Evolutionary conservation across 1,140 invertebrate genomes (phyloP).

Genomic region (Telenomus remus): DNA sequence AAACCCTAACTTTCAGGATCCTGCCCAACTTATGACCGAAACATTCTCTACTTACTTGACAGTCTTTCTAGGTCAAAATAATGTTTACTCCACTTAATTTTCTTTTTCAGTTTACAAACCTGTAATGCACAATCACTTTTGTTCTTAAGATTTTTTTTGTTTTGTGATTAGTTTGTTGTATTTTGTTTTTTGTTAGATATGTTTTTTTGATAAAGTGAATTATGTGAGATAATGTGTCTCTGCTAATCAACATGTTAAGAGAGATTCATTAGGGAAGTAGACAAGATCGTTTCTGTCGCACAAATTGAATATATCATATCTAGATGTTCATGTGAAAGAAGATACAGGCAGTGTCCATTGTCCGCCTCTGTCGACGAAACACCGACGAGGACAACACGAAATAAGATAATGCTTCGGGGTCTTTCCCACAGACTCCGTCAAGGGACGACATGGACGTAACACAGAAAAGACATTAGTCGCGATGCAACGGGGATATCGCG

Average conservation of each 20-base stretch:
- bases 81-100: too few relatives aligned
- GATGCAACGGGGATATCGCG: slow-evolving; percentile 58
- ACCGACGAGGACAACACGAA: slow-evolving; percentile 60
- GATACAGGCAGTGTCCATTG: slow-evolving; percentile 51
- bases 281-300: slow-evolving; percentile 6
- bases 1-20: slow-evolving; percentile 34
- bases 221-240: too few relatives aligned
- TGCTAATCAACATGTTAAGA: too few relatives aligned
- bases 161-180: too few relatives aligned
- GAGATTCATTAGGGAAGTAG: too few relatives aligned
- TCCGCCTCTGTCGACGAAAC: slow-evolving; percentile 61
- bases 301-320: slow-evolving; percentile 45
- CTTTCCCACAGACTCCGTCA: slow-evolving; percentile 57
- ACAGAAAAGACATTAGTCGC: slow-evolving; percentile 74
- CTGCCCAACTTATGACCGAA: slow-evolving; percentile 25
- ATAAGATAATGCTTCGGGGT: slow-evolving; percentile 69
- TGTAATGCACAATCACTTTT: too few relatives aligned
- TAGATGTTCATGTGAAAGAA: slow-evolving; percentile 36
- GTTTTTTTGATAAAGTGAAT: too few relatives aligned
- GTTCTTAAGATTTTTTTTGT: too few relatives aligned
- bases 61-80: background rate
- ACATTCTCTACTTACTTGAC: background rate
- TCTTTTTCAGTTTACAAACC: too few relatives aligned
- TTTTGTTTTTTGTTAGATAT: too few relatives aligned
- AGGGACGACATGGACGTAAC: slow-evolving; percentile 68